Percentiles rank a stretch among this genome's conserved stretches.
phyloP scores from a whole-genome alignment of 2,113 vertebrate species.

The Scortum barcoo region DNA sequence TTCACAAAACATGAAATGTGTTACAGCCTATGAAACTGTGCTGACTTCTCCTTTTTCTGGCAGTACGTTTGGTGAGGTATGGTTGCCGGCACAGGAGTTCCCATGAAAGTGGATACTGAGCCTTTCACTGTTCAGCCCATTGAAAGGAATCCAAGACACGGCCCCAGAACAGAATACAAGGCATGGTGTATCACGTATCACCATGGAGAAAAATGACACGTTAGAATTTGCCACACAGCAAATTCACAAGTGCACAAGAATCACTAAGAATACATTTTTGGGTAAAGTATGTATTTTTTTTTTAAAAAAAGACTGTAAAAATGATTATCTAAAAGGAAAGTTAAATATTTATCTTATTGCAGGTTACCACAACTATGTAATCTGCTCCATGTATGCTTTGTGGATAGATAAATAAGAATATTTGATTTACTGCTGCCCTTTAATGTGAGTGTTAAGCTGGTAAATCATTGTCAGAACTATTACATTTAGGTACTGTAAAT shows the following conservation, averaged over 20 bases:
- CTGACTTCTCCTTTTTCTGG: constrained; percentile 16
- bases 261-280: background rate
- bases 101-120: constrained; percentile 81
- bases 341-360: background rate
- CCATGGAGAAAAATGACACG: constrained; percentile 50
- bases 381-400: background rate
- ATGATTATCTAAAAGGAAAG: background rate
- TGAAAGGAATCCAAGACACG: constrained; percentile 68
- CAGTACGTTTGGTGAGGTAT: constrained; percentile 39
- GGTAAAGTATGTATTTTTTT: background rate
- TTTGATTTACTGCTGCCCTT: background rate
- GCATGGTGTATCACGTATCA: constrained; percentile 66
- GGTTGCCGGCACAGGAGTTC: constrained; percentile 65
- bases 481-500: constrained; percentile 44
- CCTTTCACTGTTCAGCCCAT: constrained; percentile 71
- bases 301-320: background rate
- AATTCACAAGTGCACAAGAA: constrained; percentile 22
- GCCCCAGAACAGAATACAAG: constrained; percentile 62
- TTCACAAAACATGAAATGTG: constrained; percentile 10
- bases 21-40: background rate
- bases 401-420: background rate
- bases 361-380: no score
- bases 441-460: background rate
- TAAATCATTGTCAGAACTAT: constrained; percentile 55
- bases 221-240: constrained; percentile 23